phyloP scores from a whole-genome alignment of 2,113 vertebrate species.

The Hepsetus odoe region DNA sequence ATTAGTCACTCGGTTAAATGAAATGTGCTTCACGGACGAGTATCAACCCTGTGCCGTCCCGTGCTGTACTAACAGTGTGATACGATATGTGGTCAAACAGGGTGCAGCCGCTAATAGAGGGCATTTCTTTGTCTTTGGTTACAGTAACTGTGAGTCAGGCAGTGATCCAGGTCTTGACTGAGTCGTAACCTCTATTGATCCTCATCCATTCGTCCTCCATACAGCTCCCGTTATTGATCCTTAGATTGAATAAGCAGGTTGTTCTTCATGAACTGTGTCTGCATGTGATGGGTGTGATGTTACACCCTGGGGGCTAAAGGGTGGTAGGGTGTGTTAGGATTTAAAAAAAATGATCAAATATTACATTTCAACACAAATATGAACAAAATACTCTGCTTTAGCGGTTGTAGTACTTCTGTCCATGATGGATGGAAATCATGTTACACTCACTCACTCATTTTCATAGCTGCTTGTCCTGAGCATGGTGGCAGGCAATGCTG shows the following conservation, averaged over 20 bases:
- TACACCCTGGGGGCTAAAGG: too few species aligned
- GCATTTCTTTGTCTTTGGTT: conserved; percentile 9
- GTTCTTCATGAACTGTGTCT: background rate
- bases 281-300: too few species aligned
- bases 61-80: background rate
- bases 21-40: background rate
- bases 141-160: background rate
- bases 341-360: too few species aligned
- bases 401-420: too few species aligned
- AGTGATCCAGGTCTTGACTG: background rate
- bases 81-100: conserved; percentile 7
- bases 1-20: background rate
- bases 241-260: background rate
- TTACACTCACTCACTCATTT: too few species aligned
- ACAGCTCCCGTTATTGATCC: background rate
- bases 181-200: conserved; percentile 1
- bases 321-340: too few species aligned
- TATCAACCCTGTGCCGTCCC: background rate
- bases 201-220: background rate
- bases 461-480: too few species aligned
- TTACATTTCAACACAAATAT: too few species aligned
- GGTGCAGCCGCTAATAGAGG: background rate
- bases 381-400: too few species aligned
- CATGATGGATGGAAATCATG: too few species aligned
- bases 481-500: too few species aligned